phyloP scores from a whole-genome alignment of 2,113 vertebrate species.

The Tupaia chinensis region DNA sequence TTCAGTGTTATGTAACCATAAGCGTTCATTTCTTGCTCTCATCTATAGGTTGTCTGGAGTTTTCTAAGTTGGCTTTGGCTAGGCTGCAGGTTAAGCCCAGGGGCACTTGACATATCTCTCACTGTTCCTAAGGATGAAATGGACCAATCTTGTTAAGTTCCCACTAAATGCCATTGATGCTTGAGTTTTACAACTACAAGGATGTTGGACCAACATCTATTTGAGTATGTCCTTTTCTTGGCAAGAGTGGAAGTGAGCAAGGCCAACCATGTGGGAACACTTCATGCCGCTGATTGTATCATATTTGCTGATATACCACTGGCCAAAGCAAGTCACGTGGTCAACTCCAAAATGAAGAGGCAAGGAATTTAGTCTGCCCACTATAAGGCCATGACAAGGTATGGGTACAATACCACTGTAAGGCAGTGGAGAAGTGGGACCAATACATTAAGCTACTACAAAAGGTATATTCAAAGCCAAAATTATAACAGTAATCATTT shows the following conservation, averaged over 20 bases:
- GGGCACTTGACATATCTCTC: background rate
- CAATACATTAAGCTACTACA: background rate
- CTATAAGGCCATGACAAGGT: background rate
- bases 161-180: too few relatives aligned
- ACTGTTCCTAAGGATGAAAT: background rate
- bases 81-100: background rate
- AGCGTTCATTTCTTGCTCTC: background rate
- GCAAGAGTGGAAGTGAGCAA: background rate
- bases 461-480: background rate
- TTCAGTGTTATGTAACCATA: background rate
- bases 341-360: background rate
- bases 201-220: background rate
- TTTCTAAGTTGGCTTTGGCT: background rate
- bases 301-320: background rate
- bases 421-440: background rate
- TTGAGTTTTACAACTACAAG: too few relatives aligned
- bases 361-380: background rate
- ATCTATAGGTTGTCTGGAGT: background rate
- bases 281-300: background rate
- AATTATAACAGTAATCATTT: background rate
- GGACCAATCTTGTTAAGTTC: too few relatives aligned
- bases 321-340: background rate
- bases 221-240: background rate
- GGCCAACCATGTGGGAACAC: background rate
- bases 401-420: background rate